These are phyloP conservation scores for Athene noctua DNA, from an alignment of 2,113 vertebrate species.

Conservation along the genomic window DNA sequence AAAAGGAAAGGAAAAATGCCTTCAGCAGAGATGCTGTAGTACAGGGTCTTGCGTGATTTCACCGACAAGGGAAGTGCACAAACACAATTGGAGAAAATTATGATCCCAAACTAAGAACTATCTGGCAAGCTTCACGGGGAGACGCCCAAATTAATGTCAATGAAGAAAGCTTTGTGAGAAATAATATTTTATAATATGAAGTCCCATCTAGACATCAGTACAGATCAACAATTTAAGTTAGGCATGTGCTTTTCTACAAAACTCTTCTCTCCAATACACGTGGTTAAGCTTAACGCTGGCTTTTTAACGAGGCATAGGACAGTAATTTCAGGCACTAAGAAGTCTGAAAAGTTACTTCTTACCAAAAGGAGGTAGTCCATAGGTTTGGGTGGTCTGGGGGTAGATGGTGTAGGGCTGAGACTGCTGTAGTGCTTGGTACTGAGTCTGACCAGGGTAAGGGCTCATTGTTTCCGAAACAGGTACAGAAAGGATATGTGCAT, in stretches of 20 bases:
- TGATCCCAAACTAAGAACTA: background rate
- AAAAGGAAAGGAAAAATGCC: background rate
- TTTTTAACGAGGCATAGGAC: background rate
- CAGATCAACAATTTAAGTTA: background rate
- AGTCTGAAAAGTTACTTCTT: conserved; percentile 56
- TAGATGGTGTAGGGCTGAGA: conserved; percentile 89
- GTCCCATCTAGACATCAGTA: background rate
- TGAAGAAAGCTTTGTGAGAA: background rate
- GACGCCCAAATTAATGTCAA: background rate
- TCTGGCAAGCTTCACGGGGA: background rate
- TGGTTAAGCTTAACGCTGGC: background rate
- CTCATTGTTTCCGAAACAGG: conserved; percentile 83
- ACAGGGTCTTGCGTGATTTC: background rate
- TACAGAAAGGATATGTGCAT: conserved; percentile 80
- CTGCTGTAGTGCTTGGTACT: conserved; percentile 87
- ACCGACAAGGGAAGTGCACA: background rate
- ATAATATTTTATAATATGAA: background rate
- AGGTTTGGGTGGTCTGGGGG: conserved; percentile 90
- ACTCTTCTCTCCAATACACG: background rate
- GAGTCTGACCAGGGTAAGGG: conserved; percentile 84
- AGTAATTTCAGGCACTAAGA: background rate
- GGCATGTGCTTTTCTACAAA: background rate
- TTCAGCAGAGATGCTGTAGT: background rate
- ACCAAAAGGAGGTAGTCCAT: conserved; percentile 98
- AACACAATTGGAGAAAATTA: background rate